phyloP scores from a whole-genome alignment of 2,113 vertebrate species.

The Nymphicus hollandicus region DNA sequence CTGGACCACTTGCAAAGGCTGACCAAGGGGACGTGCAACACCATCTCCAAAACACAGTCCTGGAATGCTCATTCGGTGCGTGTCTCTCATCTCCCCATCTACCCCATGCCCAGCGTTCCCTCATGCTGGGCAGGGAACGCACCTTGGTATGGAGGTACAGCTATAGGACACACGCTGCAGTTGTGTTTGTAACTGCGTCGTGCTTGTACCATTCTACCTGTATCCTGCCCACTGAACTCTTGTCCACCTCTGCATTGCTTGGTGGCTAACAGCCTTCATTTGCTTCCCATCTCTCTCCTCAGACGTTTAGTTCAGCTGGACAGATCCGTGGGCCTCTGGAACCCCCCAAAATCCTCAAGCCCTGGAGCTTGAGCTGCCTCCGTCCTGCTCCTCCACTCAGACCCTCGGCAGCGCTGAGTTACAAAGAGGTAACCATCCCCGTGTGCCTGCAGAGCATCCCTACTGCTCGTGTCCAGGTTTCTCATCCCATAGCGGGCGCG shows the following conservation, averaged over 20 bases:
- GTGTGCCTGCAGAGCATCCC: not conserved
- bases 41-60: constrained; percentile 77
- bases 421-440: constrained; percentile 90
- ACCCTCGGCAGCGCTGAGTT: constrained; percentile 92
- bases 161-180: not conserved
- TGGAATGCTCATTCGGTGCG: constrained; percentile 75
- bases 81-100: not conserved
- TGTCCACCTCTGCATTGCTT: not conserved
- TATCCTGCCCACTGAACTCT: not conserved
- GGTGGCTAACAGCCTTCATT: constrained; percentile 21
- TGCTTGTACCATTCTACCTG: not conserved
- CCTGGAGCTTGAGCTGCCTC: constrained; percentile 97
- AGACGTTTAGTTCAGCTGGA: constrained; percentile 76
- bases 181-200: not conserved
- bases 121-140: not conserved
- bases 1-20: constrained; percentile 87
- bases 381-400: constrained; percentile 94
- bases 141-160: not conserved
- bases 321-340: constrained; percentile 87
- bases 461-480: not conserved
- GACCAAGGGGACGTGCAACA: constrained; percentile 83
- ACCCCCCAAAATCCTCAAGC: constrained; percentile 90
- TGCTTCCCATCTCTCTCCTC: constrained; percentile 75
- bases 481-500: too few relatives aligned
- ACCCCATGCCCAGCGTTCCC: not conserved